Base-by-base conservation (phyloP, 2,888 invertebrate genomes). In the Rhimphoctona megacephalus region DNA sequence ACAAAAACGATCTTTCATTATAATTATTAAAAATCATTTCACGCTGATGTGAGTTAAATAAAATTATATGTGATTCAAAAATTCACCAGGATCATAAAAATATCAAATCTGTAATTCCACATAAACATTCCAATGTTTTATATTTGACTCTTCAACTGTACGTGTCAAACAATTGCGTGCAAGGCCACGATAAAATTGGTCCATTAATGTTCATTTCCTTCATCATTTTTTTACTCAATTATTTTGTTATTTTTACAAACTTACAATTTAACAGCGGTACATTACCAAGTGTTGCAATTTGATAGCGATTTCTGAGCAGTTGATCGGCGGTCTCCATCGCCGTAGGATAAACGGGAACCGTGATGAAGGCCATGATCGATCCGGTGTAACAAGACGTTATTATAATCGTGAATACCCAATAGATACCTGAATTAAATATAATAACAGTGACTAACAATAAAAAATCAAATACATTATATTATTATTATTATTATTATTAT, bases 381-480 rank as follows among this genome's bases (percentile, higher is more conserved):
- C 97, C 97, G 0, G 97, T 97, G 92, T 98, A 98, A 91, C 97
- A 97, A 77, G 97, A 97, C 1, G 97, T 97, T 74, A 97, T 96
- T 78, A 98, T 98, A 57, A 97, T 97, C 4, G 97, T 97, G 90
- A 97, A 98, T n/a, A 97, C 93, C 98, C 98, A 98, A 93, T 98
- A 98, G 94, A 96, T 96, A 83, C 96, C 97, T 97, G 88, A 83
- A 94, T 76, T 66, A 77, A 76, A 82, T 61, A 25, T 70, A 70
- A 46, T 46, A 67, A 72, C n/a, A 69, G 70, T 25, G 43, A 49
- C 36, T 77, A 14, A 77, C 46, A 33, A n/a, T 66, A n/a, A 33
- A 46, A 9, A 69, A 43, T 22, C 3, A 36, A 52, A 43, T 33
- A 70, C 33, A 79, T n/a, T n/a, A n/a, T n/a, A n/a, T n/a, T 36